Evolutionary conservation across 1,140 invertebrate species (phyloP).

Genomic region (Oncopodura yosiiana): DNA sequence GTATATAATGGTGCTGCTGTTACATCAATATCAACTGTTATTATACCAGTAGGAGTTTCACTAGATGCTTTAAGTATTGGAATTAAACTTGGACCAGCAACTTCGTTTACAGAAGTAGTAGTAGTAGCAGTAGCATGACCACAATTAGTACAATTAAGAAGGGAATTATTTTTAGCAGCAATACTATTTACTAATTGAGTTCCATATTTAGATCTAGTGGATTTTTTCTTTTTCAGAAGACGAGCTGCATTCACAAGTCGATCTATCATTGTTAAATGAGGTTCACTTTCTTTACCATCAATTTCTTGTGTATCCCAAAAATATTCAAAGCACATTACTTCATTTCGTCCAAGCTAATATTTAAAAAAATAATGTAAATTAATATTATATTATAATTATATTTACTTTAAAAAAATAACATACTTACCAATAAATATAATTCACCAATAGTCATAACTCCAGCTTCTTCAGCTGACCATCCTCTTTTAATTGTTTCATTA

Average conservation of each 20-base stretch:
- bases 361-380: slow-evolving; percentile 14
- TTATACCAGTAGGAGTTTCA: neutral
- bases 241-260: slow-evolving; percentile 9
- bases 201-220: neutral
- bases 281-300: neutral
- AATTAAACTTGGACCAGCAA: neutral
- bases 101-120: neutral
- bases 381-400: slow-evolving; percentile 1
- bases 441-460: slow-evolving; percentile 74
- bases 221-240: slow-evolving; percentile 23
- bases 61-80: neutral
- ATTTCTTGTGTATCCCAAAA: slow-evolving; percentile 52
- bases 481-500: slow-evolving; percentile 51
- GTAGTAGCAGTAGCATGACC: too few species aligned
- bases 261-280: slow-evolving; percentile 13
- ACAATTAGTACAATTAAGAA: too few species aligned
- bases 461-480: slow-evolving; percentile 65
- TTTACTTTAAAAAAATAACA: slow-evolving; percentile 17
- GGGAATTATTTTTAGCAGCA: too few species aligned
- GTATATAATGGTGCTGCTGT: neutral
- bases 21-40: neutral
- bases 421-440: slow-evolving; percentile 69
- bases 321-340: slow-evolving; percentile 69
- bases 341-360: slow-evolving; percentile 61
- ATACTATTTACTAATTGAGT: too few species aligned